These are phyloP conservation scores for Camptogramma bilineatum DNA, from an alignment of 2,888 invertebrate species.

Conservation along the genomic window DNA sequence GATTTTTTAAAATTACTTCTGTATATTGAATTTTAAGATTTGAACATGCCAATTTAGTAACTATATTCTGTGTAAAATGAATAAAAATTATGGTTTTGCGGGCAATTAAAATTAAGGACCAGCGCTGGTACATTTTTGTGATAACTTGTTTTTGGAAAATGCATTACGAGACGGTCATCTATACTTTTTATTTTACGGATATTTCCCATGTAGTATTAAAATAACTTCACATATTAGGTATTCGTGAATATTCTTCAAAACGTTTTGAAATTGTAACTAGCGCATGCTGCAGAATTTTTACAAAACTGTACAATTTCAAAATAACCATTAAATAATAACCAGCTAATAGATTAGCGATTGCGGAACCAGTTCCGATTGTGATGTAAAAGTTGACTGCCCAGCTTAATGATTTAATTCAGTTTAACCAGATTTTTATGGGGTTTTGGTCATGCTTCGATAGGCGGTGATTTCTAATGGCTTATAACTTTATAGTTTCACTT, in stretches of 20 bases:
- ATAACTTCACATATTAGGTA: too few species aligned
- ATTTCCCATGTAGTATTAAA: too few species aligned
- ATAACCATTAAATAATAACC: slow-evolving; percentile 23
- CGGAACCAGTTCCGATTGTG: slow-evolving; percentile 24
- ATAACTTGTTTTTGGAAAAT: too few species aligned
- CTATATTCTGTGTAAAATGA: too few species aligned
- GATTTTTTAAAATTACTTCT: slow-evolving; percentile 15
- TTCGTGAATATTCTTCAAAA: too few species aligned
- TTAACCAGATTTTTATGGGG: slow-evolving; percentile 27
- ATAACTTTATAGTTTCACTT: slow-evolving; percentile 24
- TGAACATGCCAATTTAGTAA: too few species aligned
- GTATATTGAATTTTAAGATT: slow-evolving; percentile 6
- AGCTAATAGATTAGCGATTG: slow-evolving; percentile 14
- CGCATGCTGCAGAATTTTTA: not conserved
- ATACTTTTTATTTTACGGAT: too few species aligned
- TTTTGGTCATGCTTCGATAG: slow-evolving; percentile 24
- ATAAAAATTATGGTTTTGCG: too few species aligned
- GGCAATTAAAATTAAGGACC: too few species aligned
- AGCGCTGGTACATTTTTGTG: too few species aligned
- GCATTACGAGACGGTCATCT: too few species aligned
- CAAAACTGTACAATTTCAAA: not conserved
- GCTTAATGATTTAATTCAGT: slow-evolving; percentile 24
- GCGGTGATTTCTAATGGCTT: slow-evolving; percentile 36
- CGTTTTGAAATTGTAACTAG: too few species aligned
- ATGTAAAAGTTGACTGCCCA: slow-evolving; percentile 29